Conservation (phyloP, 2,113 vertebrate genomes). For the Bostrychus sinensis region DNA sequence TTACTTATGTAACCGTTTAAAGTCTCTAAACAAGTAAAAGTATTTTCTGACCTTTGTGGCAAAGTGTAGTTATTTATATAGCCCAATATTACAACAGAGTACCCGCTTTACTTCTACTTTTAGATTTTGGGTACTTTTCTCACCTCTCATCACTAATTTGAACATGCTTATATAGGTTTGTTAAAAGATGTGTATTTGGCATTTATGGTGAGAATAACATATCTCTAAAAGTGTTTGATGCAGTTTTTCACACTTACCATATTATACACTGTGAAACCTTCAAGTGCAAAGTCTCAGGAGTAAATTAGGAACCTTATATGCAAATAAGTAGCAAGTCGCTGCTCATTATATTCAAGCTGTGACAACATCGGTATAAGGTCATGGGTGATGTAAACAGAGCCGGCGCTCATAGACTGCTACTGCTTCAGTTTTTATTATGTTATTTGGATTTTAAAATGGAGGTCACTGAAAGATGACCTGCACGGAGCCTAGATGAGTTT, state of each 20-base stretch:
- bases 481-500: conserved; percentile 15
- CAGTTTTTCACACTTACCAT: neutral
- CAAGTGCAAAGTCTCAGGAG: neutral
- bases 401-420: neutral
- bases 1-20: too few relatives aligned
- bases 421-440: conserved; percentile 10
- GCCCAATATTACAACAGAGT: too few relatives aligned
- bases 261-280: neutral
- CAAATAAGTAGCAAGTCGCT: conserved; percentile 13
- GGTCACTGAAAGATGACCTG: conserved; percentile 9
- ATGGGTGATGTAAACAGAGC: neutral
- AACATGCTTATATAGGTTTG: neutral
- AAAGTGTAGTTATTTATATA: too few relatives aligned
- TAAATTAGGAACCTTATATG: conserved; percentile 7
- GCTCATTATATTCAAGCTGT: conserved; percentile 38
- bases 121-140: too few relatives aligned
- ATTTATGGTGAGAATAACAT: neutral
- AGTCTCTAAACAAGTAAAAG: too few relatives aligned
- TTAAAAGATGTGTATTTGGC: neutral
- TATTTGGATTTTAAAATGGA: conserved; percentile 1
- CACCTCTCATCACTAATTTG: neutral
- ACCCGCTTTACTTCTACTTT: too few relatives aligned
- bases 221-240: neutral
- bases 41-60: too few relatives aligned
- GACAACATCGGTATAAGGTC: conserved; percentile 19